Conservation (phyloP, 2,888 invertebrate genomes). For the Heliconius aoede region DNA sequence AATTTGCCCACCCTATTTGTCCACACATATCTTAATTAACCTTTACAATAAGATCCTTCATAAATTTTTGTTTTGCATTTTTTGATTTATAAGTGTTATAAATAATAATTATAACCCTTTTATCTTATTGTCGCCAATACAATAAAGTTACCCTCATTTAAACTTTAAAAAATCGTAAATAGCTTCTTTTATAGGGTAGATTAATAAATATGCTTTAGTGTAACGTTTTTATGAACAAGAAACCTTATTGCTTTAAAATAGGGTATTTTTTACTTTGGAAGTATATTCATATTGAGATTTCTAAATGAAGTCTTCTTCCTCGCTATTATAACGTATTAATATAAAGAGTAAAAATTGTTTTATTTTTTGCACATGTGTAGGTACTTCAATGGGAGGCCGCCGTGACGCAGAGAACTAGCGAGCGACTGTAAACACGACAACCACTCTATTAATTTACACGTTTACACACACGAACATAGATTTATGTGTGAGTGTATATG, state of each 20-base stretch:
- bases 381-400: no score
- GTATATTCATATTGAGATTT: background rate
- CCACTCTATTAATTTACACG: no score
- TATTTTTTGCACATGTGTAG: background rate
- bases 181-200: conserved; percentile 5
- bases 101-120: conserved; percentile 21
- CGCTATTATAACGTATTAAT: background rate
- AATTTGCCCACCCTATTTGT: background rate
- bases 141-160: conserved; percentile 5
- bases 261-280: background rate
- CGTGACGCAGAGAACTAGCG: no score
- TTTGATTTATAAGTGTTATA: conserved; percentile 22
- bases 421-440: no score
- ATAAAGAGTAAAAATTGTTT: background rate
- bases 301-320: background rate
- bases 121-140: conserved; percentile 1
- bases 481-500: no score
- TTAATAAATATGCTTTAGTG: background rate
- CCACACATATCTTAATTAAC: background rate
- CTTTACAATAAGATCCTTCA: background rate
- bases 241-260: background rate
- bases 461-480: no score
- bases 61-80: background rate
- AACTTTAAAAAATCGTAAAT: background rate
- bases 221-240: background rate